Evolutionary conservation across 2,888 invertebrate species (phyloP).

Genomic region (Luperina testacea): DNA sequence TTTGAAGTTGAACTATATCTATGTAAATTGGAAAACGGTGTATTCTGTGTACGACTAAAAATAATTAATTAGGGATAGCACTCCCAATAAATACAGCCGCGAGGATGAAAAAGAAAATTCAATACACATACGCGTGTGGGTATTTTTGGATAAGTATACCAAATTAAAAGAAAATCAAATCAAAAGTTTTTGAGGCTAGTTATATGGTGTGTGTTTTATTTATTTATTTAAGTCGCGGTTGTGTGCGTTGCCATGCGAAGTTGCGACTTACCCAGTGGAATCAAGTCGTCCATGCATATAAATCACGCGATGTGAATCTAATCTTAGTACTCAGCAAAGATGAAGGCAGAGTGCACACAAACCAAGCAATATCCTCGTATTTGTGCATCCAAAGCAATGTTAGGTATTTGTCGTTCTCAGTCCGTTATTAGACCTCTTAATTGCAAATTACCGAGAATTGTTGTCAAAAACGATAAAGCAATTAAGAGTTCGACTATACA

Average conservation of each 20-base stretch:
- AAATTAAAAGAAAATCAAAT: background rate
- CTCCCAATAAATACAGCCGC: background rate
- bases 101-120: background rate
- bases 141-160: background rate
- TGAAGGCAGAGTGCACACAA: conserved; percentile 49
- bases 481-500: background rate
- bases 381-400: conserved; percentile 38
- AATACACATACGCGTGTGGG: background rate
- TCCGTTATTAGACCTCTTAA: background rate
- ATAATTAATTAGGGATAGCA: background rate
- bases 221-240: background rate
- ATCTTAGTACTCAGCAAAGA: conserved; percentile 36
- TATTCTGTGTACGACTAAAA: background rate
- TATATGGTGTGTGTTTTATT: no score
- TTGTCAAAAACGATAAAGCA: background rate
- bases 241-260: conserved; percentile 2
- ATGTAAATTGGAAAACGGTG: background rate
- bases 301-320: conserved; percentile 42
- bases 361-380: conserved; percentile 33
- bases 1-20: background rate
- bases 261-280: background rate
- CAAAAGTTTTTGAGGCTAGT: background rate
- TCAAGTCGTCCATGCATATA: conserved; percentile 23
- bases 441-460: background rate
- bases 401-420: conserved; percentile 37